Base-by-base conservation (phyloP, 2,888 invertebrate species). In the Amphipyra tragopoginis region DNA sequence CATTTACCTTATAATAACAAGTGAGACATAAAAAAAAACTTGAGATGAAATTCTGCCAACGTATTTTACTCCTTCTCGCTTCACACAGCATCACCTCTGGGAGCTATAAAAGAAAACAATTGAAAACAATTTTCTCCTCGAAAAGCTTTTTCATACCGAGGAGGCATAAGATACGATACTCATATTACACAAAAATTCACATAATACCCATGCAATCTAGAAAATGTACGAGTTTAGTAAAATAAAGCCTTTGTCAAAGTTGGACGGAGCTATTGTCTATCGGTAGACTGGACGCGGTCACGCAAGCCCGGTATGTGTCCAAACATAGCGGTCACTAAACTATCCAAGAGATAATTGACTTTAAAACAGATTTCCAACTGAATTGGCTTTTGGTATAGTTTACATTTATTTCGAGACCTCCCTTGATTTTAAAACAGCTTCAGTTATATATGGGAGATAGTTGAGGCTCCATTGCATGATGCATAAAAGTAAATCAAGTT, bases 81-180 rank as follows among this genome's bases (percentile, higher is more conserved):
- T 77, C 70, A 77, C 77, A 76, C 78, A 73, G 69, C 67, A 70
- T 68, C 75, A 77, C 84, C 84, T 81, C 68, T 55, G 85, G 82
- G 83, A 73, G 73, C 81, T 77, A 81, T 83, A 83, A 85, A 85
- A 79, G 78, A 81, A 84, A 83, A 84, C 82, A 85, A 84, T 84
- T 83, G 84, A 76, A 79, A 85, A 84, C 80, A 85, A 85, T 85
- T 84, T 81, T 77, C 83, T 72, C 65, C 65, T 72, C 55, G 52
- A 51, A 73, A 83, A 79, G 74, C 77, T 79, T 79, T 83, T 83
- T 79, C 81, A 77, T 79, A 71, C 51, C 62, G 68, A 66, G 59
- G 64, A 74, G 66, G 59, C 71, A 70, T 79, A 75, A 71, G 60
- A 69, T 73, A 75, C 73, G 71, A 75, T 74, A 71, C 61, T 75